Evolutionary conservation across 2,888 invertebrate genomes (phyloP), one percentile per base, ranked within the genome.

Genomic region (Heteromyza rotundicornis): DNA sequence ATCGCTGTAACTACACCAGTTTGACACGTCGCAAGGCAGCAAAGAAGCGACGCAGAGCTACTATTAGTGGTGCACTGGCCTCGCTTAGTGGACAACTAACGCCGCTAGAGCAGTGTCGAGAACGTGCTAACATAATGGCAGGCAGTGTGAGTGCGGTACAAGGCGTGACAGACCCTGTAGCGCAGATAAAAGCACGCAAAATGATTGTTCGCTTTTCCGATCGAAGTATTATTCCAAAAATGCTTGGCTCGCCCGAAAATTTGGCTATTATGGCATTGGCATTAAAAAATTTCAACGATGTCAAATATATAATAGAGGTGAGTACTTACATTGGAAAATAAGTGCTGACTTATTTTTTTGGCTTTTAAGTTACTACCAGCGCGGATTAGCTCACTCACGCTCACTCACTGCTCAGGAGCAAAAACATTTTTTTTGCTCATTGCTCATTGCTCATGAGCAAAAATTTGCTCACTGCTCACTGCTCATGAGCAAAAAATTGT

Each of bases 291-390:
- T 89, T 90, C 68, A 86, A 86, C 5, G 90, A 90, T 82, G 92
- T 92, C 0, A 88, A 89, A 72, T 89, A 92, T 83, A 92, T 94
- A 64, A 88, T 93, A 70, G 88, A 92, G 89, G 94, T 94, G 84
- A 85, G 69, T 62, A n/a, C n/a, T n/a, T n/a, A n/a, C n/a, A n/a
- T n/a, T n/a, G n/a, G n/a, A n/a, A n/a, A n/a, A n/a, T n/a, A n/a
- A n/a, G n/a, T n/a, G n/a, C n/a, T n/a, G n/a, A n/a, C n/a, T n/a
- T n/a, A n/a, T n/a, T n/a, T n/a, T n/a, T n/a, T n/a, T n/a, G n/a
- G n/a, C n/a, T n/a, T n/a, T n/a, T n/a, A n/a, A n/a, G n/a, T n/a
- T n/a, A n/a, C n/a, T n/a, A n/a, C n/a, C n/a, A n/a, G n/a, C n/a
- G n/a, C n/a, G n/a, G n/a, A n/a, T n/a, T n/a, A n/a, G n/a, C n/a